These are phyloP conservation scores for Mugil cephalus DNA, from an alignment of 2,113 vertebrate species.

Conservation along the genomic window DNA sequence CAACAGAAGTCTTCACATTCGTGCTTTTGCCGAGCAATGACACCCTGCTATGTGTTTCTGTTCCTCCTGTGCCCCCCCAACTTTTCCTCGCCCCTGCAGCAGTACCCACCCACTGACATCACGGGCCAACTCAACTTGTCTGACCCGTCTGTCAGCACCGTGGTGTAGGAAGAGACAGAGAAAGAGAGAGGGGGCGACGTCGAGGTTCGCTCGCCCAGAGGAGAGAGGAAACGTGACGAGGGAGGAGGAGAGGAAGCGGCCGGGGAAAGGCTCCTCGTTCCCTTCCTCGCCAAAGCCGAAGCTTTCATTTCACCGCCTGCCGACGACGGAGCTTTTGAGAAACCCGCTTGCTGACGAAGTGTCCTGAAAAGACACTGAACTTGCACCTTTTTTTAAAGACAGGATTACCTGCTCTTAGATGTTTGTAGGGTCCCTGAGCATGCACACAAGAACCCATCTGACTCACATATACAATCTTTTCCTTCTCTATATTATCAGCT, in stretches of 20 bases:
- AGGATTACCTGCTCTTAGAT: constrained; percentile 53
- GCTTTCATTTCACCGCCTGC: constrained; percentile 40
- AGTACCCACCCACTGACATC: constrained; percentile 98
- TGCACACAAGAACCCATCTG: constrained; percentile 59
- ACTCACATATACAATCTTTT: constrained; percentile 59
- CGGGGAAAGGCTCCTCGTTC: constrained; percentile 34
- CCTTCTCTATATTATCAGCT: constrained; percentile 64
- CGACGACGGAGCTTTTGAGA: constrained; percentile 22
- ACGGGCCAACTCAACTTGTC: constrained; percentile 99
- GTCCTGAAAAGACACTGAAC: constrained; percentile 52
- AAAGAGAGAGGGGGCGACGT: constrained; percentile 48
- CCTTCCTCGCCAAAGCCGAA: constrained; percentile 28
- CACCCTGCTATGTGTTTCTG: constrained; percentile 37
- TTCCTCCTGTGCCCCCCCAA: constrained; percentile 17
- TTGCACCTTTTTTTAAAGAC: constrained; percentile 70
- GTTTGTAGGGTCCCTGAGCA: constrained; percentile 70
- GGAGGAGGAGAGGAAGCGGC: constrained; percentile 32
- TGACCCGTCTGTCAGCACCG: constrained; percentile 99
- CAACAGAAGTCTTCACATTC: not conserved
- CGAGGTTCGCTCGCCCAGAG: constrained; percentile 41
- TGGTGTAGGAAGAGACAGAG: constrained; percentile 86
- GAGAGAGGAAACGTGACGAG: constrained; percentile 69
- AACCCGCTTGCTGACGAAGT: constrained; percentile 34
- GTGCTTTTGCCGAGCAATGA: constrained; percentile 43
- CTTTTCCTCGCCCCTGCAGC: constrained; percentile 89